Evolutionary conservation across 2,888 invertebrate genomes (phyloP).

Genomic region (Acanthococcus lagerstroemiae): DNA sequence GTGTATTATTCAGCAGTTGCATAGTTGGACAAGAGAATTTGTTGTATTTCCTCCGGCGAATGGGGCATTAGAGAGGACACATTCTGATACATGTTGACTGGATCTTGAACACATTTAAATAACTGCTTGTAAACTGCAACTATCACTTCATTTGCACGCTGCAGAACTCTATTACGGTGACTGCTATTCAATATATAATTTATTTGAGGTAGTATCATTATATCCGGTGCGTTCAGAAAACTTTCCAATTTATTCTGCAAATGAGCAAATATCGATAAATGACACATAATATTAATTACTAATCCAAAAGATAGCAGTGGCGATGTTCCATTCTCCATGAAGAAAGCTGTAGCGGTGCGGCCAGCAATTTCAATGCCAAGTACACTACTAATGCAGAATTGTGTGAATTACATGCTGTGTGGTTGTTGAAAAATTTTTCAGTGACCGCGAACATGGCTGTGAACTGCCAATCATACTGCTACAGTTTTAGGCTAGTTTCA

Average conservation of each 20-base stretch:
- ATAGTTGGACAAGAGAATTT: conserved; percentile 25
- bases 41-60: conserved; percentile 49
- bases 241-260: conserved; percentile 75
- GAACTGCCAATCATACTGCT: too few species aligned
- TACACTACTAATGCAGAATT: too few species aligned
- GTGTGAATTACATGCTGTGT: too few species aligned
- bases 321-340: too few species aligned
- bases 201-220: conserved; percentile 73
- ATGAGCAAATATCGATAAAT: conserved; percentile 20
- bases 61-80: conserved; percentile 60
- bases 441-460: too few species aligned
- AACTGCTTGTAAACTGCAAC: conserved; percentile 80
- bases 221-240: conserved; percentile 74
- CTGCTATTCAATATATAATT: conserved; percentile 69
- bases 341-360: too few species aligned
- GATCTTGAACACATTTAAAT: conserved; percentile 67
- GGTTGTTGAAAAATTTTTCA: too few species aligned
- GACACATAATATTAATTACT: not conserved
- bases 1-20: too few species aligned
- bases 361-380: too few species aligned
- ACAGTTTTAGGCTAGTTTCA: too few species aligned
- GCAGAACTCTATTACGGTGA: conserved; percentile 62
- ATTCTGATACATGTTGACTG: conserved; percentile 65
- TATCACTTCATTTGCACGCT: conserved; percentile 73
- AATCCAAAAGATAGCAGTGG: too few species aligned